Evolutionary conservation across 2,888 invertebrate species (phyloP).

Genomic region (Synergus itoensis): DNA sequence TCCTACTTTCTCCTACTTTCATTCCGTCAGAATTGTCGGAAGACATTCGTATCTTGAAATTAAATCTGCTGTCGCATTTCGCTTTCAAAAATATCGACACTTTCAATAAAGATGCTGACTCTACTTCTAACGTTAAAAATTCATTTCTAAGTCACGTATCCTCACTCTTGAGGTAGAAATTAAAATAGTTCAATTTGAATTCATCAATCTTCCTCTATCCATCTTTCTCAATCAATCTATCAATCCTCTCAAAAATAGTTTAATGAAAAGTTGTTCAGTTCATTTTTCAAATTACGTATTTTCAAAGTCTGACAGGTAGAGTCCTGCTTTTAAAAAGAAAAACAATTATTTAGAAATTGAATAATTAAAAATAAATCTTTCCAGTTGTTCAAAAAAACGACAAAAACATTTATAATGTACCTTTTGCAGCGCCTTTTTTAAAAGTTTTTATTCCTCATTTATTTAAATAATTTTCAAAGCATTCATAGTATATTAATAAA

Average conservation of each 20-base stretch:
- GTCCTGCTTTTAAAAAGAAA: no score
- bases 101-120: slow-evolving; percentile 26
- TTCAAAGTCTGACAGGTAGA: no score
- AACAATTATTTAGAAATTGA: no score
- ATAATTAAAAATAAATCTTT: no score
- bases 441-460: no score
- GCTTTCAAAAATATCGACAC: slow-evolving; percentile 35
- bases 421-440: no score
- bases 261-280: no score
- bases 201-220: neutral
- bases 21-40: slow-evolving; percentile 24
- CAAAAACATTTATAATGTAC: no score
- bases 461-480: neutral
- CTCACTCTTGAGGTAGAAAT: neutral
- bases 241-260: neutral
- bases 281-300: no score
- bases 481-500: neutral
- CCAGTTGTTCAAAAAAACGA: no score
- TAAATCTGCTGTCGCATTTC: slow-evolving; percentile 30
- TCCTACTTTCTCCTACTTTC: slow-evolving; percentile 41
- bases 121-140: slow-evolving; percentile 18
- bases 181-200: neutral
- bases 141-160: slow-evolving; percentile 3
- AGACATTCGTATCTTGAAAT: slow-evolving; percentile 32
- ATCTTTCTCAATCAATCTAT: neutral